Base-by-base conservation (phyloP, 2,888 invertebrate genomes). In the Galerucella pusilla region DNA sequence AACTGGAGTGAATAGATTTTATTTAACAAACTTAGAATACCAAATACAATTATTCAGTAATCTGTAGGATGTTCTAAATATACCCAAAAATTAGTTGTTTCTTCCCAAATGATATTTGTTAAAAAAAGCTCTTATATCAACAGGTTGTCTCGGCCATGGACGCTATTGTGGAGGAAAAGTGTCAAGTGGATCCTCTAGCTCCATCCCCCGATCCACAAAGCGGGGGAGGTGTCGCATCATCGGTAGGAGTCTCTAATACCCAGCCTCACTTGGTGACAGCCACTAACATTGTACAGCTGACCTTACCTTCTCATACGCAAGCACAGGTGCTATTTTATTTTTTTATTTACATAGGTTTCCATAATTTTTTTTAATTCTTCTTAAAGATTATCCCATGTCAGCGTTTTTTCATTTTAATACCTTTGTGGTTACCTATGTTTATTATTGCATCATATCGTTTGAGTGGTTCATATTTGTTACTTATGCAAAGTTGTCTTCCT, bases 151-250 rank as follows among this genome's bases (percentile, higher is more conserved):
- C 87, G 89, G 90, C 88, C 91, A 96, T 96, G 96, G 96, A 96
- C 91, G 93, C 94, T 90, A 95, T 96, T 93, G 96, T 95, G 89
- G 96, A 96, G 91, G 96, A 96, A 91, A 96, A 95, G 88, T 95
- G 95, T 86, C 90, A 90, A 87, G 88, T 89, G 85, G 91, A 91
- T 88, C 91, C 91, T 80, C 86, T 91, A 85, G 89, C 90, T 76
- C 88, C 80, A 28, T 89, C 90, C 77, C 89, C 91, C 76, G 90
- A 89, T 81, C 88, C 89, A 76, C 88, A 89, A 75, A 88, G 90
- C 68, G 89, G 89, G 72, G 90, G 90, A 70, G 89, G 89, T 72
- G 90, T 90, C 80, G 90, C 89, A 81, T 90, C 90, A 77, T 90
- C 91, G 89, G 91, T 91, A 90, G 86, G 87, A 80, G 83, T 85